Conservation (phyloP, 1,140 invertebrate species). For the Tetragonula clypearis region DNA sequence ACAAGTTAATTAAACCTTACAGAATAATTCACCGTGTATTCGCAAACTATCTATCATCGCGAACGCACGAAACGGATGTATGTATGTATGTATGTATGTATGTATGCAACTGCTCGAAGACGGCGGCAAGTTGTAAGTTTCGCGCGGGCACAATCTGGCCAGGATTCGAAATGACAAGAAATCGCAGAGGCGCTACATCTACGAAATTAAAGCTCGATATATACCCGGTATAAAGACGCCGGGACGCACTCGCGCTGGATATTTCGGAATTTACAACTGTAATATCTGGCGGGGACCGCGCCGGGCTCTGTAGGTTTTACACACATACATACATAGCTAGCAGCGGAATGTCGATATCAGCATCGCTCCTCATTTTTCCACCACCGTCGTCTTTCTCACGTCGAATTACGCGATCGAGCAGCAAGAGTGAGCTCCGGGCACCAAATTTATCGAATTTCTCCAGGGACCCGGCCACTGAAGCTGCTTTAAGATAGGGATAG, state of each 20-base stretch:
- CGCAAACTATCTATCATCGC: background rate
- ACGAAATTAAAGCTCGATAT: background rate
- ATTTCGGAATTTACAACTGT: slow-evolving; percentile 29
- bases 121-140: too few relatives aligned
- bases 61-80: background rate
- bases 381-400: slow-evolving; percentile 37
- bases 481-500: background rate
- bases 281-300: background rate
- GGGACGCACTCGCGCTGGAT: background rate
- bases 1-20: slow-evolving; percentile 11
- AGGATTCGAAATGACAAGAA: background rate
- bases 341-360: slow-evolving; percentile 35
- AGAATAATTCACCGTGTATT: background rate
- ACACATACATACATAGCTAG: background rate
- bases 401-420: slow-evolving; percentile 50
- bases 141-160: background rate
- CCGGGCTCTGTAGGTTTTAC: background rate
- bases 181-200: background rate
- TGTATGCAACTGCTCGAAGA: too few relatives aligned
- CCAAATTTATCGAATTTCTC: slow-evolving; percentile 60
- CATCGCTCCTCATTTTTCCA: slow-evolving; percentile 49
- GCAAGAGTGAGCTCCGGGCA: slow-evolving; percentile 2
- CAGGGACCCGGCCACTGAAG: slow-evolving; percentile 28
- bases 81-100: too few relatives aligned
- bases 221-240: too few relatives aligned